Evolutionary conservation across 2,113 vertebrate genomes (phyloP).

Genomic region (Embiotoca jacksoni): DNA sequence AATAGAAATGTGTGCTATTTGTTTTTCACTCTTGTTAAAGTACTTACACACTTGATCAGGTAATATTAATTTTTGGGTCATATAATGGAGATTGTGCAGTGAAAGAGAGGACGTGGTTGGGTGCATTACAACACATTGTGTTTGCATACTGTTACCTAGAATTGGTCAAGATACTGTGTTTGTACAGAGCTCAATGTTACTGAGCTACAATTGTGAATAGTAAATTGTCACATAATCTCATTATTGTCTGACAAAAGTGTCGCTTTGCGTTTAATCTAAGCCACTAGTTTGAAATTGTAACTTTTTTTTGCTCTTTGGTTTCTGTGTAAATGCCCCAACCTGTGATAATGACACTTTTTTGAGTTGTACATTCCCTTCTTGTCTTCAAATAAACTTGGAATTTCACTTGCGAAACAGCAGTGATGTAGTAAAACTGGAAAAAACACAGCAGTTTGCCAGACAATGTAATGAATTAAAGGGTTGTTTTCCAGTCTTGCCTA

Average conservation of each 20-base stretch:
- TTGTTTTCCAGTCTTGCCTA: conserved; percentile 65
- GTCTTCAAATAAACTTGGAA: conserved; percentile 11
- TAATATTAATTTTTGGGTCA: conserved; percentile 13
- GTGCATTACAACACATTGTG: conserved; percentile 43
- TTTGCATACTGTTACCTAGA: conserved; percentile 49
- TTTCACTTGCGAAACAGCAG: conserved; percentile 7
- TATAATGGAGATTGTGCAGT: conserved; percentile 6
- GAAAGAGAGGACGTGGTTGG: conserved; percentile 5
- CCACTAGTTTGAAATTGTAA: not conserved
- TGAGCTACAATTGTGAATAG: not conserved
- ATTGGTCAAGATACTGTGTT: conserved; percentile 15
- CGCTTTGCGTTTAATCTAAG: not conserved
- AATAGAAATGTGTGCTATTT: conserved; percentile 31
- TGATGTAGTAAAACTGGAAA: conserved; percentile 24
- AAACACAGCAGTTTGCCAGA: not conserved
- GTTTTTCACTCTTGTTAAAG: conserved; percentile 47
- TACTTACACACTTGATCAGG: conserved; percentile 8
- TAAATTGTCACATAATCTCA: conserved; percentile 14
- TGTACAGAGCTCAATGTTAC: conserved; percentile 10
- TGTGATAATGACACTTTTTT: not conserved
- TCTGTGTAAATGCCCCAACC: conserved; percentile 1
- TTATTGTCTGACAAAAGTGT: not conserved
- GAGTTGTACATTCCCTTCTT: not conserved
- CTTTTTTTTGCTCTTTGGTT: not conserved
- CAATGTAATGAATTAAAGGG: not conserved